Base-by-base conservation (phyloP, 2,113 vertebrate species). In the Proterorhinus semilunaris region DNA sequence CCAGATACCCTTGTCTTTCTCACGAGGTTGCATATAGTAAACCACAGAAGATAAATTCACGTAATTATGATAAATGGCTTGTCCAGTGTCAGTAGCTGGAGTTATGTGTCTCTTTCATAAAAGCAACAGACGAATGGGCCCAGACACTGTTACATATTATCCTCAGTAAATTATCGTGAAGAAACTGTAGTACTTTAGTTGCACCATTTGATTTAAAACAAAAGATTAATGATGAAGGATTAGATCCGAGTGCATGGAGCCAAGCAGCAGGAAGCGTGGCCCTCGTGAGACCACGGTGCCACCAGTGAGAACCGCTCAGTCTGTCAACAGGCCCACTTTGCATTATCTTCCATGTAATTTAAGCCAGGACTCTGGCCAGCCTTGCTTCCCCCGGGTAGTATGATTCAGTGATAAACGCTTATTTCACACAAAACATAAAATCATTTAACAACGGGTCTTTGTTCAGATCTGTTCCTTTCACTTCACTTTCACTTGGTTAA, bases 301-400 rank as follows among this genome's bases (percentile, higher is more conserved):
- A 71, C 62, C 76, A 78, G 62, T 75, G 68, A 80, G 69, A 76
- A 68, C 21, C 73, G 62, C 36, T 85, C 75, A 63, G 62, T 79
- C 80, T 83, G 77, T 75, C 86, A 85, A 69, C 66, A 62, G 69
- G 42, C 0, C 69, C 76, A 70, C 74, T 75, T 70, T 67, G 71
- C 54, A 76, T 87, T 78, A 69, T 82, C 76, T 86, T 79, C 68
- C 76, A 65, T 65, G 86, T 82, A 87, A 85, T 83, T 66, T 67
- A 81, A 66, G 47, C 71, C 68, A 46, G 13, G n/a, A 42, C 15
- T 45, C 67, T 15, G 16, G 72, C 77, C 65, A 79, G 70, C 54
- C 61, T 64, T 71, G 66, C 59, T 46, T 47, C 66, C 46, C 68
- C 54, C 10, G 75, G 70, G 77, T 71, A 72, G 27, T 61, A 54